phyloP scores from a whole-genome alignment of 2,797 vertebrate species.

The Pipistrellus nathusii region DNA sequence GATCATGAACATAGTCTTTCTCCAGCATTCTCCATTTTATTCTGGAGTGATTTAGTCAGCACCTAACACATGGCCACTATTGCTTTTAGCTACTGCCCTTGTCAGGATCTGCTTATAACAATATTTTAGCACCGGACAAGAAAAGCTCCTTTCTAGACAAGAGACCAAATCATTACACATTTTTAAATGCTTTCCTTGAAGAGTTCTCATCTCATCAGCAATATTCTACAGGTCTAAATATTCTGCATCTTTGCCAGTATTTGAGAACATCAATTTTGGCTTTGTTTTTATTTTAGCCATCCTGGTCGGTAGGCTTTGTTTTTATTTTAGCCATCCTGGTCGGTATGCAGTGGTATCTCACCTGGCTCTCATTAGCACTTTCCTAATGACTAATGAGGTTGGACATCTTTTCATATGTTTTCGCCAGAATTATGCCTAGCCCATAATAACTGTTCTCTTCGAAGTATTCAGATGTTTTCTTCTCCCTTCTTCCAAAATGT shows the following conservation, averaged over 20 bases:
- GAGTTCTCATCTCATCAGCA: conserved; percentile 27
- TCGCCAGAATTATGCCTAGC: conserved; percentile 2
- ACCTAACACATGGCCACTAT: background rate
- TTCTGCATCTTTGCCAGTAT: background rate
- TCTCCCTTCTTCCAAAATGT: background rate
- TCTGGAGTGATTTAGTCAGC: conserved; percentile 27
- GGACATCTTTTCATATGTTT: background rate
- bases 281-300: conserved; percentile 19
- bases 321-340: background rate
- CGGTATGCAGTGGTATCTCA: background rate
- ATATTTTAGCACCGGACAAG: background rate
- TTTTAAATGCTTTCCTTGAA: conserved; percentile 24
- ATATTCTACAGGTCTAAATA: background rate
- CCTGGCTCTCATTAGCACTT: background rate
- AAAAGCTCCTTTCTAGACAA: conserved; percentile 1
- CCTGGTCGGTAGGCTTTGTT: background rate
- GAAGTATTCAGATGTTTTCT: conserved; percentile 53
- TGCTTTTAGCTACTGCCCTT: background rate
- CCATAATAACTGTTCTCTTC: background rate
- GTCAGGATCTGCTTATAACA: background rate
- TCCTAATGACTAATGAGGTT: too few relatives aligned
- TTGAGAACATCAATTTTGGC: conserved; percentile 1
- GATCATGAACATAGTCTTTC: conserved; percentile 1
- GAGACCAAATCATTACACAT: conserved; percentile 13
- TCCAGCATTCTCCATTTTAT: conserved; percentile 27